phyloP scores from a whole-genome alignment of 2,888 invertebrate genomes.

The Leptinotarsa rubiginosa region DNA sequence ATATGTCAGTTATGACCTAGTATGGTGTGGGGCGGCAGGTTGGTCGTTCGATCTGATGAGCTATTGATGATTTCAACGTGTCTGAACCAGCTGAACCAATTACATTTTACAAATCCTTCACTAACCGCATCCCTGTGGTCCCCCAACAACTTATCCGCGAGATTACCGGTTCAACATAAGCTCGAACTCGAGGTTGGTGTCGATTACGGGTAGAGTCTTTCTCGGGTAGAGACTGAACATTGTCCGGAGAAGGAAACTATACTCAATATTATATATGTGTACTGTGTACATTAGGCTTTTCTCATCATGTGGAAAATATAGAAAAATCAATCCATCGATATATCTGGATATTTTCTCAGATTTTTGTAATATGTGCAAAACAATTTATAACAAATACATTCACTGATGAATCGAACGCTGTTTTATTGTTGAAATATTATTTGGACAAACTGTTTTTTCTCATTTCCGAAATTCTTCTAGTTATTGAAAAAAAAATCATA shows the following conservation, averaged over 20 bases:
- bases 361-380: no score
- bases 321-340: not conserved
- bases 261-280: not conserved
- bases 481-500: no score
- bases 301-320: not conserved
- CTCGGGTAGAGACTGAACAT: not conserved
- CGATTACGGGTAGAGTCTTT: slow-evolving; percentile 12
- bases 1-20: slow-evolving; percentile 14
- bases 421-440: no score
- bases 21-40: slow-evolving; percentile 35
- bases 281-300: not conserved
- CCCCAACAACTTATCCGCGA: slow-evolving; percentile 50
- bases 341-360: no score
- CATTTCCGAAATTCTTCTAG: no score
- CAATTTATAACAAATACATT: no score
- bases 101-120: slow-evolving; percentile 69
- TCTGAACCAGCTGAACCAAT: slow-evolving; percentile 75
- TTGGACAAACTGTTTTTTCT: no score
- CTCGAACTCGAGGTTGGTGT: slow-evolving; percentile 29
- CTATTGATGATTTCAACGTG: slow-evolving; percentile 74
- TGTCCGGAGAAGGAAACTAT: not conserved
- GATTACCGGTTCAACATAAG: slow-evolving; percentile 50
- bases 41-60: slow-evolving; percentile 67
- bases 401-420: no score
- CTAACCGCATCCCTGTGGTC: slow-evolving; percentile 52